phyloP scores from a whole-genome alignment of 2,113 vertebrate species.

The Brachionichthys hirsutus region DNA sequence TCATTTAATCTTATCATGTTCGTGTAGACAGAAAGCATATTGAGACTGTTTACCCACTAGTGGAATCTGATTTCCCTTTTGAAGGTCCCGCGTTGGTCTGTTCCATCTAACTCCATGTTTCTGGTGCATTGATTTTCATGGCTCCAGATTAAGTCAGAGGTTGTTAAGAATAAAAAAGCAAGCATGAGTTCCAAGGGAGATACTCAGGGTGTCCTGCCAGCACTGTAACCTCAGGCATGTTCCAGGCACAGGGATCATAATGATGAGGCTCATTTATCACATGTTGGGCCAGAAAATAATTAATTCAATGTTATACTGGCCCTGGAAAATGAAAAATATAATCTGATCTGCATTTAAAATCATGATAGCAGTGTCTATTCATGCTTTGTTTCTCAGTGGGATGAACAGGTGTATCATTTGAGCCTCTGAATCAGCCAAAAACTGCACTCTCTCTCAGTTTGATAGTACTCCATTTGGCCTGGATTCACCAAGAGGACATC shows the following conservation, averaged over 20 bases:
- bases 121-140: constrained; percentile 57
- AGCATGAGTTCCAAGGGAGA: constrained; percentile 22
- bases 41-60: constrained; percentile 44
- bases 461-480: too few relatives aligned
- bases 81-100: constrained; percentile 20
- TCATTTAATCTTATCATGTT: constrained; percentile 34
- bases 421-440: too few relatives aligned
- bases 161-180: constrained; percentile 33
- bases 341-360: too few relatives aligned
- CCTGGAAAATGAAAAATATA: too few relatives aligned
- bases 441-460: too few relatives aligned
- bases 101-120: constrained; percentile 47
- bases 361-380: too few relatives aligned
- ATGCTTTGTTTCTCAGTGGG: too few relatives aligned
- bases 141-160: constrained; percentile 25
- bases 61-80: constrained; percentile 52
- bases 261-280: too few relatives aligned
- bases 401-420: too few relatives aligned
- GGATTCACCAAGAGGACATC: too few relatives aligned
- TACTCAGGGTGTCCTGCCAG: neutral
- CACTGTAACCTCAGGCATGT: constrained; percentile 10
- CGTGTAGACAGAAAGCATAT: constrained; percentile 57
- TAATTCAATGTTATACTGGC: too few relatives aligned
- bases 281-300: neutral
- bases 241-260: constrained; percentile 9